These are phyloP conservation scores for Alcedo quadribrachys DNA, from an alignment of 2,797 vertebrate species.

Conservation along the genomic window DNA sequence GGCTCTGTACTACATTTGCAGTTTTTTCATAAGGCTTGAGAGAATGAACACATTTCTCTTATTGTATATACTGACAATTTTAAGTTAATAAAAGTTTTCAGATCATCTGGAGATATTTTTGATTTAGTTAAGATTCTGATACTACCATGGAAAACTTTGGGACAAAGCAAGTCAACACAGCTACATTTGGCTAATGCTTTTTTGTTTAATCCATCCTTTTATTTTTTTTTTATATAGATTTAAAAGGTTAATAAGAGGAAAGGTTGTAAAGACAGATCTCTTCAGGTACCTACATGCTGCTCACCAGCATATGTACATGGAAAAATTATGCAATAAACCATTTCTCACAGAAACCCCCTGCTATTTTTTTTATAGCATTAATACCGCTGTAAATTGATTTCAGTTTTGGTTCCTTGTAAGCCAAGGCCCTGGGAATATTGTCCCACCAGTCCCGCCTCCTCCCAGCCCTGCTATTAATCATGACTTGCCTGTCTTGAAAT, in stretches of 20 bases:
- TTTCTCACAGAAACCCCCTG: conserved; percentile 41
- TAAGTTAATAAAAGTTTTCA: neutral
- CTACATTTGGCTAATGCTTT: neutral
- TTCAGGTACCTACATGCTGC: conserved; percentile 25
- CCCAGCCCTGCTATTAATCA: conserved; percentile 81
- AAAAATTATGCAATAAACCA: conserved; percentile 47
- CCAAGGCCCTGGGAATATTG: conserved; percentile 76
- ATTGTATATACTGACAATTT: neutral
- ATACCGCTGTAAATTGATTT: conserved; percentile 74
- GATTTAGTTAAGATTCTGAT: neutral
- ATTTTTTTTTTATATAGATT: neutral
- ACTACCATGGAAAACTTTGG: neutral
- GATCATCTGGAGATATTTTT: neutral
- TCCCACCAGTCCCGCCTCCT: conserved; percentile 64
- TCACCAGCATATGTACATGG: conserved; percentile 6
- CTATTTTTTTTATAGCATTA: conserved; percentile 70
- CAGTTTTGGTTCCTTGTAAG: conserved; percentile 71
- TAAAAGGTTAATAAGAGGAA: conserved; percentile 7
- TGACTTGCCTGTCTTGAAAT: conserved; percentile 95
- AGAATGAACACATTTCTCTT: neutral
- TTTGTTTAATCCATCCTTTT: neutral
- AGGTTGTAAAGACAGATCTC: conserved; percentile 26
- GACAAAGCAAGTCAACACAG: neutral
- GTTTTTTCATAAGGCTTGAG: neutral
- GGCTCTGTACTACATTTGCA: neutral